Evolutionary conservation across 2,888 invertebrate species (phyloP).

Genomic region (Oscheius sp.): DNA sequence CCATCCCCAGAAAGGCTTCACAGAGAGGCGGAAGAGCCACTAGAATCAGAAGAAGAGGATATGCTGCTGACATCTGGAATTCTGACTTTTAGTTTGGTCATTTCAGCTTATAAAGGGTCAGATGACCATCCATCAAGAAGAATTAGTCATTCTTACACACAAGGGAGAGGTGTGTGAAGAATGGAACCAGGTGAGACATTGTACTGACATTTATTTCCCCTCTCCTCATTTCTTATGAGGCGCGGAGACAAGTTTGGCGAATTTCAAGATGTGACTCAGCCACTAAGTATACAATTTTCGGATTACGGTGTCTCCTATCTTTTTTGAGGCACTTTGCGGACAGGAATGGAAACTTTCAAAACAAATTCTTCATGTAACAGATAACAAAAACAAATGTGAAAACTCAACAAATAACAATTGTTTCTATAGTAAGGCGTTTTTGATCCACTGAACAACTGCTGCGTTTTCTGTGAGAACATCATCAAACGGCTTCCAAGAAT

Average conservation of each 20-base stretch:
- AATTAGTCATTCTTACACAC: too few relatives aligned
- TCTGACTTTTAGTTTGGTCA: background rate
- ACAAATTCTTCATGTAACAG: background rate
- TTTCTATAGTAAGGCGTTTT: conserved; percentile 54
- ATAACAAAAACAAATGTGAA: conserved; percentile 9
- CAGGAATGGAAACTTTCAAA: background rate
- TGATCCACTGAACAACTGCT: conserved; percentile 57
- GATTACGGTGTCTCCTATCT: conserved; percentile 15
- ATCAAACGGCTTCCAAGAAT: conserved; percentile 40
- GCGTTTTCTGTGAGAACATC: conserved; percentile 43
- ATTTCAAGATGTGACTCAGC: conserved; percentile 13
- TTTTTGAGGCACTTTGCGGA: background rate
- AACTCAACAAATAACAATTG: conserved; percentile 6
- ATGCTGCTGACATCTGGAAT: background rate
- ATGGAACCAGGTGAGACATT: background rate
- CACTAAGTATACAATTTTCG: conserved; percentile 18
- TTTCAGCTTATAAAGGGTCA: too few relatives aligned
- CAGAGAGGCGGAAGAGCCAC: background rate
- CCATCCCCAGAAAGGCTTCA: conserved; percentile 11
- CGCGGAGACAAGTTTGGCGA: conserved; percentile 13
- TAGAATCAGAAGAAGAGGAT: background rate
- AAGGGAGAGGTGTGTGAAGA: background rate
- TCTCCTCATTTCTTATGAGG: conserved; percentile 22
- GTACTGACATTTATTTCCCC: background rate
- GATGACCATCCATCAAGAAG: too few relatives aligned